Evolutionary conservation across 2,113 vertebrate genomes (phyloP).

Genomic region (Lycocorax pyrrhopterus): DNA sequence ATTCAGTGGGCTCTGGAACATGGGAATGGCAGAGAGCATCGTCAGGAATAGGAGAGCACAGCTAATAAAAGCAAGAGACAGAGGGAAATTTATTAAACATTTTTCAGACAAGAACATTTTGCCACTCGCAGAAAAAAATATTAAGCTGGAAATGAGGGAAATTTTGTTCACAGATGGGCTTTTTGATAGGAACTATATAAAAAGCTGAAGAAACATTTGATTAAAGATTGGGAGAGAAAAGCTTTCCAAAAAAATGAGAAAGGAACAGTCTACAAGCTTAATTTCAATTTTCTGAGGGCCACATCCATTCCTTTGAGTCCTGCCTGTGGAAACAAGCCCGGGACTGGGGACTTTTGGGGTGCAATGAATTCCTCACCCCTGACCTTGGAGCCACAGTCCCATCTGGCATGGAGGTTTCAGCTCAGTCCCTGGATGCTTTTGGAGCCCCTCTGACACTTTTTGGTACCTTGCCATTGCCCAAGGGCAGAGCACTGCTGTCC

Average conservation of each 20-base stretch:
- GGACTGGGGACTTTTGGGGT: neutral
- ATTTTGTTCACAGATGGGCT: neutral
- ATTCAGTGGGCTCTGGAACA: conserved; percentile 33
- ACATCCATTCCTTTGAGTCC: neutral
- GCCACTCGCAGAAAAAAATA: neutral
- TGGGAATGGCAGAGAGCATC: neutral
- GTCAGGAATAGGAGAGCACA: conserved; percentile 28
- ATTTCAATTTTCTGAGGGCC: neutral
- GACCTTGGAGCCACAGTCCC: neutral
- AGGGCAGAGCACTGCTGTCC: neutral
- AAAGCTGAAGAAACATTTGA: conserved; percentile 32
- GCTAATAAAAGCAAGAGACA: conserved; percentile 26
- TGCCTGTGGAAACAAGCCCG: neutral
- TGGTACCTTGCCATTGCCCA: accelerated
- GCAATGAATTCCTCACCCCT: neutral
- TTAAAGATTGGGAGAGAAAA: neutral
- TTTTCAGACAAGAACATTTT: conserved; percentile 44
- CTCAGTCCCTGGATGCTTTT: neutral
- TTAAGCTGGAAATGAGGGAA: neutral
- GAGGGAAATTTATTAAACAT: conserved; percentile 49
- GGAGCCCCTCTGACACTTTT: neutral
- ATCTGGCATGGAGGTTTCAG: neutral
- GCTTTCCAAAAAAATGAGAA: neutral
- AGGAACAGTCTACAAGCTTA: neutral
- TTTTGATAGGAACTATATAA: neutral